Conservation (phyloP, 2,113 vertebrate species). For the Pterophyllum scalare region DNA sequence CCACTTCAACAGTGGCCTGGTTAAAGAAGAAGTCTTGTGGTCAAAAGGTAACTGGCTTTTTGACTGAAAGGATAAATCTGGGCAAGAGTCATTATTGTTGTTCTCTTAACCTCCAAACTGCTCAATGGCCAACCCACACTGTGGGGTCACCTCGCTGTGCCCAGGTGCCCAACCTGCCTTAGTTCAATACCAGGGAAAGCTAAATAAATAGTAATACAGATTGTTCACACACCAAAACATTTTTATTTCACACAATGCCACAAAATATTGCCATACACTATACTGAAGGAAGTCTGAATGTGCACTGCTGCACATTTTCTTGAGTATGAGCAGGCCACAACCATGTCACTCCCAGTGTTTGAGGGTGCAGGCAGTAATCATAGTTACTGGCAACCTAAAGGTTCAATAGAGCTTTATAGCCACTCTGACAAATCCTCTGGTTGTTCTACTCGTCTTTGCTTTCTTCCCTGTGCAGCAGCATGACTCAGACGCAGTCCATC, state of each 20-base stretch:
- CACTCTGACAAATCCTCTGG: constrained; percentile 47
- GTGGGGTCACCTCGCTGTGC: background rate
- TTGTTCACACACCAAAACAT: background rate
- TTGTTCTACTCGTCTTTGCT: constrained; percentile 48
- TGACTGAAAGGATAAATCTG: constrained; percentile 5
- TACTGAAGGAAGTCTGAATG: background rate
- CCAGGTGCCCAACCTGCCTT: background rate
- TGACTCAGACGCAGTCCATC: constrained; percentile 48
- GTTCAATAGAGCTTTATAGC: constrained; percentile 57
- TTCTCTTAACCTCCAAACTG: constrained; percentile 14
- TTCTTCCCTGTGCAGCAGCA: constrained; percentile 44
- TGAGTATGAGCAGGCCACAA: constrained; percentile 37
- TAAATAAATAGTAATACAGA: background rate
- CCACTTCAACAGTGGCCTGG: background rate
- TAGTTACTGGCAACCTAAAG: constrained; percentile 68
- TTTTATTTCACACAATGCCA: background rate
- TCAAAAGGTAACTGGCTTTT: background rate
- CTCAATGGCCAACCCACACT: background rate
- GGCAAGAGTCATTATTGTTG: background rate
- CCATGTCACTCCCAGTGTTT: constrained; percentile 32
- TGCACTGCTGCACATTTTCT: background rate
- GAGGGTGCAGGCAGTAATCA: constrained; percentile 57
- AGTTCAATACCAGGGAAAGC: background rate
- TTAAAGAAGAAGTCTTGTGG: background rate
- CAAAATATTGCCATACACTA: background rate